phyloP scores from a whole-genome alignment of 1,140 invertebrate species.

The Drosophila eugracilis region DNA sequence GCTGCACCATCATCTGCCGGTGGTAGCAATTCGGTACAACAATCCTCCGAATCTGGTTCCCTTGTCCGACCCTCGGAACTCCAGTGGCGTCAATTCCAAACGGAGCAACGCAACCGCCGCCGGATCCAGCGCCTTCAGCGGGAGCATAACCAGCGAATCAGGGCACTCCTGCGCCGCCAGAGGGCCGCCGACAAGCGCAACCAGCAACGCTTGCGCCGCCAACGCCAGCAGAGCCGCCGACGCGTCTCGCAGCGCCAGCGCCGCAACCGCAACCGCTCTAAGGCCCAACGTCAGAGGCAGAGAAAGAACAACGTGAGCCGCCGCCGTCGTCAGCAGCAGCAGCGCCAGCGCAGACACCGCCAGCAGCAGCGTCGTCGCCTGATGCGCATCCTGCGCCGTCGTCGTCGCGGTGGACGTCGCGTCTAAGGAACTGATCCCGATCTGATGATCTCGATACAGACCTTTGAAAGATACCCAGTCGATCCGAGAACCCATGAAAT shows the following conservation, averaged over 20 bases:
- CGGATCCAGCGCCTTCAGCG: slow-evolving; percentile 64
- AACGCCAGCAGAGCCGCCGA: slow-evolving; percentile 40
- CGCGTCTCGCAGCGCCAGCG: slow-evolving; percentile 38
- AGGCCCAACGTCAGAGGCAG: slow-evolving; percentile 46
- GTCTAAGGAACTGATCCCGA: slow-evolving; percentile 21
- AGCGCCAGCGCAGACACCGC: slow-evolving; percentile 25
- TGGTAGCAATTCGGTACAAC: neutral
- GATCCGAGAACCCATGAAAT: slow-evolving; percentile 17
- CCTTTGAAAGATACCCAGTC: neutral
- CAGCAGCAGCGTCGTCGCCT: slow-evolving; percentile 39
- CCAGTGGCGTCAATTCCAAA: slow-evolving; percentile 67
- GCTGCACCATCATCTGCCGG: slow-evolving; percentile 8
- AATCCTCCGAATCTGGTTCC: neutral
- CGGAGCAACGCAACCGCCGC: slow-evolving; percentile 63
- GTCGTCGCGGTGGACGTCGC: slow-evolving; percentile 36
- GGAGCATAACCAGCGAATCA: slow-evolving; percentile 60
- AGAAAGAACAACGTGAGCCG: slow-evolving; percentile 21
- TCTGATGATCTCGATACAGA: neutral
- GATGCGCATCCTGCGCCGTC: slow-evolving; percentile 38
- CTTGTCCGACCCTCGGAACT: slow-evolving; percentile 45
- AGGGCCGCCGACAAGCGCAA: slow-evolving; percentile 47
- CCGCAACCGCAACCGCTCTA: slow-evolving; percentile 51
- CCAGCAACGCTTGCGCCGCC: slow-evolving; percentile 31
- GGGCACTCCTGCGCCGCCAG: slow-evolving; percentile 55
- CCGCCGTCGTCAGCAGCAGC: slow-evolving; percentile 45